Percentiles rank a stretch among this genome's conserved stretches.
These are phyloP conservation scores for Deilephila elpenor DNA, from an alignment of 2,888 invertebrate species.

Conservation along the genomic window DNA sequence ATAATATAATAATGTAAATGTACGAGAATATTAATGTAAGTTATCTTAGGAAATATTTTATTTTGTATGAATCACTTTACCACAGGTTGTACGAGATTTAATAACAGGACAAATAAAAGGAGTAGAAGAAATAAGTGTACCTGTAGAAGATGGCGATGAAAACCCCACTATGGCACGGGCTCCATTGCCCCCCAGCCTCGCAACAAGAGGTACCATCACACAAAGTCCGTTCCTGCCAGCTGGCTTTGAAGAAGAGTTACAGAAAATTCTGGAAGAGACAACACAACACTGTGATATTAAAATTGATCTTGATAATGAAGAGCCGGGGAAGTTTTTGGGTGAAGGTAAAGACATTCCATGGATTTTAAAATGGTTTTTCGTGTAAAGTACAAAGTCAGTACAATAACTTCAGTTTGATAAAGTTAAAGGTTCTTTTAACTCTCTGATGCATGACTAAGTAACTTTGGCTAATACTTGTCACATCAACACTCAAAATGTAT, in stretches of 20 bases:
- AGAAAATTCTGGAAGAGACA: constrained; percentile 71
- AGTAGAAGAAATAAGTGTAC: constrained; percentile 81
- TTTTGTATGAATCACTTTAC: background rate
- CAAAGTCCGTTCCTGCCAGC: constrained; percentile 96
- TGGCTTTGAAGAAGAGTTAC: constrained; percentile 87
- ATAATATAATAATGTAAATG: too few species aligned
- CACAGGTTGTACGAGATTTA: constrained; percentile 88
- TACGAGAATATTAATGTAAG: too few species aligned
- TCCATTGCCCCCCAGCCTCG: constrained; percentile 88
- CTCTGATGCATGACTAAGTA: background rate
- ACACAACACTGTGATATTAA: constrained; percentile 66
- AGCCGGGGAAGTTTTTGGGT: constrained; percentile 77
- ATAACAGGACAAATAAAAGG: constrained; percentile 90
- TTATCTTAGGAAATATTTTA: too few species aligned
- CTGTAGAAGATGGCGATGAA: constrained; percentile 75
- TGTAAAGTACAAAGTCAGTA: too few species aligned
- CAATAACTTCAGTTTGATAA: too few species aligned
- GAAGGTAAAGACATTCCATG: constrained; percentile 63
- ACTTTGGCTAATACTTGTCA: background rate
- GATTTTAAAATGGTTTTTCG: too few species aligned
- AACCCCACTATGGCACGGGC: constrained; percentile 90
- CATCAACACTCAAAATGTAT: background rate
- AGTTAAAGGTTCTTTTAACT: too few species aligned
- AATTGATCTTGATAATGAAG: constrained; percentile 71
- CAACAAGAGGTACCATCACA: constrained; percentile 90